Evolutionary conservation across 2,888 invertebrate species (phyloP), one percentile per base, ranked within the genome.

Genomic region (Sesamia inferens): DNA sequence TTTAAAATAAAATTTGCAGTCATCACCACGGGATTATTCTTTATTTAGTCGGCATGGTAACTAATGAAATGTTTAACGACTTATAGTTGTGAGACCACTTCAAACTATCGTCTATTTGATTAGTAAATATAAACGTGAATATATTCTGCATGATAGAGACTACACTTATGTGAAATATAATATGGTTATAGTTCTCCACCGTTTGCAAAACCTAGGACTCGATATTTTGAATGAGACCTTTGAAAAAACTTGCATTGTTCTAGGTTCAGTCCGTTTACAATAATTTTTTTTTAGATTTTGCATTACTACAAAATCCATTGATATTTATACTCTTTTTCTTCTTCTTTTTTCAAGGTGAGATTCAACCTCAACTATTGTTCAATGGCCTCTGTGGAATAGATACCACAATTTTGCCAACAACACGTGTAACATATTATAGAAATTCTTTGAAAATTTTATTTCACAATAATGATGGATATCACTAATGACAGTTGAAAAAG

Each of bases 201-300:
- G n/a, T 24, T 58, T 22, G 13, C 42, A n/a, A 66, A 77, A 78
- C 44, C 64, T 13, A 51, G 57, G 22, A 55, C 58, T 68, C 11
- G 19, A 65, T n/a, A 78, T 78, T 72, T 61, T n/a, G 31, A n/a
- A 16, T 63, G n/a, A 74, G 76, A 71, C 16, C 42, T 61, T 59
- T 57, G 58, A 39, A 55, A 62, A 51, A 71, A 71, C 54, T 76
- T 78, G 62, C 79, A 82, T 62, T 79, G 72, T 66, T 76, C 71
- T 71, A 66, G 54, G 70, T 68, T 71, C 7, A 51, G 19, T n/a
- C 4, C 10, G 51, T 51, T 51, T 10, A n/a, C 51, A 51, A 10
- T 51, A 8, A 51, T 51, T 51, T 51, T 51, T 19, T 19, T 19
- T n/a, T 19, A 3, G 51, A 54, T n/a, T 54, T 54, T 54, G n/a